Percentiles rank a stretch among this genome's conserved stretches.
Conservation (phyloP, 2,113 vertebrate genomes). For the Hipposideros armiger region DNA sequence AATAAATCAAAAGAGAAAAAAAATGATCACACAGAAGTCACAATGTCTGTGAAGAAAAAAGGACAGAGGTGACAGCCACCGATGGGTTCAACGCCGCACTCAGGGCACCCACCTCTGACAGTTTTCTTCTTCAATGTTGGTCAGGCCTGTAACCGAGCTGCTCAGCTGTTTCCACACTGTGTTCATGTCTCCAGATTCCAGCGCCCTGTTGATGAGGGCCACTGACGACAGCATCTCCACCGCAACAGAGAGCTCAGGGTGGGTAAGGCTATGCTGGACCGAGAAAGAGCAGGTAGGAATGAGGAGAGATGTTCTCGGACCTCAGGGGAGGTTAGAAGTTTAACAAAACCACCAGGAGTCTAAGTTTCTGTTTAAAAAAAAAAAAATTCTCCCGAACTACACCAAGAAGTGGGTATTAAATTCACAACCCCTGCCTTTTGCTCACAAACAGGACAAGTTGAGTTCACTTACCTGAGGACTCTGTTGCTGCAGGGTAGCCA, state of each 20-base stretch:
- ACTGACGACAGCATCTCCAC: conserved; percentile 99
- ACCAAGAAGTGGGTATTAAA: not conserved
- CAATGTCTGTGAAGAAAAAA: not conserved
- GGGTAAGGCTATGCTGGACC: conserved; percentile 92
- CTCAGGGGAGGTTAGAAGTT: not conserved
- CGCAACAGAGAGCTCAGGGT: conserved; percentile 95
- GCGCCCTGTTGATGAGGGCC: conserved; percentile 96
- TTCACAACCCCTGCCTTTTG: fast-evolving
- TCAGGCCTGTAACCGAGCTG: conserved; percentile 95
- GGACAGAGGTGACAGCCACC: not conserved
- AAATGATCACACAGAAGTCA: not conserved
- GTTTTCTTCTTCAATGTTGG: conserved; percentile 96
- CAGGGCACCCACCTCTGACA: conserved; percentile 91
- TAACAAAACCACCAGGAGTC: not conserved
- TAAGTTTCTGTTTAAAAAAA: not conserved
- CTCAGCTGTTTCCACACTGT: conserved; percentile 95
- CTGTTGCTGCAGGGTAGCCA: conserved; percentile 95
- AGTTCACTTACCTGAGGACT: conserved; percentile 90
- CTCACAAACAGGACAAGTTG: not conserved
- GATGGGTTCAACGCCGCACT: fast-evolving
- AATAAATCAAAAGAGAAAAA: not conserved
- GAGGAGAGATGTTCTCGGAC: not conserved
- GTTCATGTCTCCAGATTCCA: conserved; percentile 92
- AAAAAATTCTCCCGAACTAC: not conserved
- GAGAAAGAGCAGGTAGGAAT: fast-evolving